A percentile compares a stretch with the other conserved stretches of the same genome.
Conservation (phyloP, 2,888 invertebrate species). For the Onthophagus sagittarius region DNA sequence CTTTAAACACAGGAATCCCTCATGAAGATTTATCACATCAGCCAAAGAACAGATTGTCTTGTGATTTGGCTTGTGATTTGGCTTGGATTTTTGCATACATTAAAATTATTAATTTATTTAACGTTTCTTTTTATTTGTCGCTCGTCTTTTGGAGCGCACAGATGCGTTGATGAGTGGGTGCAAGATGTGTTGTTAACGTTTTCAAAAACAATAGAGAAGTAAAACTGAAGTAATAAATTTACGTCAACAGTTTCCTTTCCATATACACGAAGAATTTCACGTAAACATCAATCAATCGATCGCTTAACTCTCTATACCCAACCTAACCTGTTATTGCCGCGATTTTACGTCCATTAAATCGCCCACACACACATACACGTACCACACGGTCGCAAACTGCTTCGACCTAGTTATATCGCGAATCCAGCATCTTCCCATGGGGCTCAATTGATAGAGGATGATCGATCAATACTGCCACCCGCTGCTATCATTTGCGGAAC, state of each 20-base stretch:
- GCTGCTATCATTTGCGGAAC: slow-evolving; percentile 29
- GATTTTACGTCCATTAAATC: slow-evolving; percentile 4
- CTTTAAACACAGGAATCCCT: no score
- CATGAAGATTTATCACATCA: no score
- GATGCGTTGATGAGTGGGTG: not conserved
- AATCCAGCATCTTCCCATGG: slow-evolving; percentile 6
- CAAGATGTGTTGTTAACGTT: not conserved
- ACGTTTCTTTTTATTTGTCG: no score
- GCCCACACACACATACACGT: not conserved
- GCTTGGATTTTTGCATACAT: no score
- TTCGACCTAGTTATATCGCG: not conserved
- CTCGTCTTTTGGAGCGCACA: no score
- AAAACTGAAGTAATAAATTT: not conserved
- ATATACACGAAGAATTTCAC: not conserved
- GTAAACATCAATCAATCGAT: not conserved
- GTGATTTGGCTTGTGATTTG: no score
- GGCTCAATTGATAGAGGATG: slow-evolving; percentile 15
- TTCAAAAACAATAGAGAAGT: not conserved
- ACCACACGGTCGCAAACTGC: not conserved
- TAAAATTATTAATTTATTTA: no score
- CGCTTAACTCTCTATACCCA: not conserved
- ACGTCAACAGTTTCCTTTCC: not conserved
- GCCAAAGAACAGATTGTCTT: no score
- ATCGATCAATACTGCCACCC: slow-evolving; percentile 27
- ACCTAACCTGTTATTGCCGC: not conserved